Conservation (phyloP, 2,797 vertebrate genomes). For the Dipus sagitta region DNA sequence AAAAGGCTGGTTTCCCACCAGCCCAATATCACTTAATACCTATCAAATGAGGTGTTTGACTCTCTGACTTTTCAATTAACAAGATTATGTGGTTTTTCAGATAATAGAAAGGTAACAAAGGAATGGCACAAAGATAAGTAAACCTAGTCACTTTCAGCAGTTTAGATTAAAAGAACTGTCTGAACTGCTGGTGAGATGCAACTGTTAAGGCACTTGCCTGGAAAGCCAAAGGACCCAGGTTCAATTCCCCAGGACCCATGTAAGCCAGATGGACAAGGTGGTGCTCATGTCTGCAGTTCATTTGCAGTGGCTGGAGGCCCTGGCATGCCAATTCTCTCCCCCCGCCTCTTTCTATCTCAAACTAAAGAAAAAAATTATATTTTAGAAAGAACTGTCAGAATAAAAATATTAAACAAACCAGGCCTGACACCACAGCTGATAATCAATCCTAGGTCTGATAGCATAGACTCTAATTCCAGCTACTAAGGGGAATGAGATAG, state of each 20-base stretch:
- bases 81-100: neutral
- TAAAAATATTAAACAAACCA: neutral
- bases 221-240: no score
- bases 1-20: neutral
- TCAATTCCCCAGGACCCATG: no score
- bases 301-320: no score
- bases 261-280: no score
- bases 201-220: no score
- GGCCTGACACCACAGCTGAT: neutral
- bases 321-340: no score
- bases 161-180: neutral
- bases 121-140: neutral
- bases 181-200: no score
- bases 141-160: neutral
- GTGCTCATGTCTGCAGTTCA: no score
- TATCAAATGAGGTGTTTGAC: conserved; percentile 12
- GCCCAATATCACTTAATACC: neutral
- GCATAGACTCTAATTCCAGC: neutral
- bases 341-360: no score
- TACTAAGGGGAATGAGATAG: neutral
- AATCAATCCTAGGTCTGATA: neutral
- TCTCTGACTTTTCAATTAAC: neutral
- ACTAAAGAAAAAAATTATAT: neutral
- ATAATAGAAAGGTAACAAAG: conserved; percentile 5
- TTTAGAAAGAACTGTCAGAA: neutral